Conservation (phyloP, 2,888 invertebrate species). For the Agrilus biguttatus region DNA sequence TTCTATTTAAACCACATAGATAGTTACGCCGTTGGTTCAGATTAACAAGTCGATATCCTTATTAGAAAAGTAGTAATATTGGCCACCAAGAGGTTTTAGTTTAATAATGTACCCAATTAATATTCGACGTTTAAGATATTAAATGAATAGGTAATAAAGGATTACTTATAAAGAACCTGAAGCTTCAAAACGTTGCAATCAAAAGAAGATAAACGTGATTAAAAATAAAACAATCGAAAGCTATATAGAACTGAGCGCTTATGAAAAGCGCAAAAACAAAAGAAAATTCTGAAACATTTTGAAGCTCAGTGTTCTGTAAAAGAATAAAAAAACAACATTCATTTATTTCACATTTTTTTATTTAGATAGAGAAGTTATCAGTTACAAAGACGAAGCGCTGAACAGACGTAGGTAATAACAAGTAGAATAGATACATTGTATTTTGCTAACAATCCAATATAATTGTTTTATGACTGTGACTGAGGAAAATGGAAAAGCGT, state of each 20-base stretch:
- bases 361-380: conserved; percentile 9
- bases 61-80: too few species aligned
- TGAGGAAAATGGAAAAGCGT: conserved; percentile 16
- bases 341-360: conserved; percentile 7
- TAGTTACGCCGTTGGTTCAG: too few species aligned
- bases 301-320: conserved; percentile 27
- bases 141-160: too few species aligned
- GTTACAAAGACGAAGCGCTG: conserved; percentile 5
- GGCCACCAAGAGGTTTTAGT: too few species aligned
- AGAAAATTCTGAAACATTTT: conserved; percentile 23
- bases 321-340: conserved; percentile 19
- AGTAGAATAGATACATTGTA: background rate
- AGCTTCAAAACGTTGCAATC: conserved; percentile 30
- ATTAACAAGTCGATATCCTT: too few species aligned
- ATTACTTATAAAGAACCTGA: conserved; percentile 15
- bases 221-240: conserved; percentile 14
- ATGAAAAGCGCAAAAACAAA: conserved; percentile 11
- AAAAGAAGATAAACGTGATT: background rate
- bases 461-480: conserved; percentile 4
- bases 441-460: background rate
- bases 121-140: too few species aligned
- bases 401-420: conserved; percentile 1
- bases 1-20: too few species aligned
- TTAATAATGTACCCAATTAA: too few species aligned
- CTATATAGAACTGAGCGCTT: conserved; percentile 32